These are phyloP conservation scores for Macrosoma leucophasiata DNA, from an alignment of 2,888 invertebrate species.

Conservation along the genomic window DNA sequence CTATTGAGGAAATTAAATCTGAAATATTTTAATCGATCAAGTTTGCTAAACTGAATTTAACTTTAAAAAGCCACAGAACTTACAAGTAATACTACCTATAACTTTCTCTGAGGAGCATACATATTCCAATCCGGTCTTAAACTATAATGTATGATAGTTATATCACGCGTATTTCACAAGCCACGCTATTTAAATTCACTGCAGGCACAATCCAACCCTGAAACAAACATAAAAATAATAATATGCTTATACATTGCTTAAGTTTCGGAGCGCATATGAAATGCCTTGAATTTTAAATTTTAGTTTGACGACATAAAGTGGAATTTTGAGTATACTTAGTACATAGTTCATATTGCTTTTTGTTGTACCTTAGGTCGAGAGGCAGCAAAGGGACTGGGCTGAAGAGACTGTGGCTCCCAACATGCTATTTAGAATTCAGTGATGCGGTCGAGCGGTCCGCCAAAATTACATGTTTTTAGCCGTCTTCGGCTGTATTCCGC, in stretches of 20 bases:
- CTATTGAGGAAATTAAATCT: too few relatives aligned
- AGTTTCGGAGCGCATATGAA: too few relatives aligned
- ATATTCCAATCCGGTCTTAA: slow-evolving; percentile 30
- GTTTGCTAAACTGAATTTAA: too few relatives aligned
- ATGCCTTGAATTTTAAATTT: too few relatives aligned
- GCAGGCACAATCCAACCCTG: slow-evolving; percentile 42
- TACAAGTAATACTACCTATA: too few relatives aligned
- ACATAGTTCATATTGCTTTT: too few relatives aligned
- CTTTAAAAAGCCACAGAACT: too few relatives aligned
- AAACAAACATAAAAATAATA: slow-evolving; percentile 38
- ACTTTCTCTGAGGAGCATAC: slow-evolving; percentile 14
- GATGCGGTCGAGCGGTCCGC: slow-evolving; percentile 9
- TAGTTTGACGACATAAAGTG: too few relatives aligned
- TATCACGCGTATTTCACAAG: slow-evolving; percentile 41
- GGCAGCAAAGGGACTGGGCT: slow-evolving; percentile 16
- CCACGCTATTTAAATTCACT: slow-evolving; percentile 47
- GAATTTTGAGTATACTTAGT: too few relatives aligned
- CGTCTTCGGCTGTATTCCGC: slow-evolving; percentile 7
- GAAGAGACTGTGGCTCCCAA: slow-evolving; percentile 20
- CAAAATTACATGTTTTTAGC: slow-evolving; percentile 11
- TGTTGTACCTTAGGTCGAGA: too few relatives aligned
- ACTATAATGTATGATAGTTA: slow-evolving; percentile 37
- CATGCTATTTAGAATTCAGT: slow-evolving; percentile 16
- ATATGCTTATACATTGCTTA: slow-evolving; percentile 38
- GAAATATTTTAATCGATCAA: too few relatives aligned